These are phyloP conservation scores for Zaprionus inermis DNA, from an alignment of 1,140 invertebrate species.

Conservation along the genomic window DNA sequence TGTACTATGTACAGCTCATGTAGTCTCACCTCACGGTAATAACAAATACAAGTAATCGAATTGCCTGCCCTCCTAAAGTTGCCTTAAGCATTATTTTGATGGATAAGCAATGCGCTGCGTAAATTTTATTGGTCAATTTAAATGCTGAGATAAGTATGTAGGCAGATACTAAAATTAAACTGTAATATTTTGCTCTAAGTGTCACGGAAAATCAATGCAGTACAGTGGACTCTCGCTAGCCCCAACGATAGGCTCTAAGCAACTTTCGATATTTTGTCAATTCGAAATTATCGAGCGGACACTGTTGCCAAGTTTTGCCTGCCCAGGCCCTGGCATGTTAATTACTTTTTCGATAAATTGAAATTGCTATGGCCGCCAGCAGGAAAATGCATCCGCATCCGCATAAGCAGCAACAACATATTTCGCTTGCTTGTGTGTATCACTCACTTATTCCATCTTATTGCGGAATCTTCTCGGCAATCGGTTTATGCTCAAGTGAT, in stretches of 20 bases:
- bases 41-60: constrained; percentile 59
- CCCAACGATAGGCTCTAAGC: neutral
- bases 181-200: neutral
- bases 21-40: constrained; percentile 5
- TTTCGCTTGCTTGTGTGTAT: neutral
- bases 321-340: constrained; percentile 11
- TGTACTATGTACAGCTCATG: neutral
- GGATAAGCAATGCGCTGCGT: constrained; percentile 14
- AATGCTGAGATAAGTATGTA: neutral
- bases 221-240: neutral
- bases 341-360: constrained; percentile 43
- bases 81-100: constrained; percentile 28
- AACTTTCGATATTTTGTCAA: neutral
- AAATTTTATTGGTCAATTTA: constrained; percentile 5
- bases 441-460: constrained; percentile 23
- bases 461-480: constrained; percentile 45
- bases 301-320: neutral
- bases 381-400: constrained; percentile 32
- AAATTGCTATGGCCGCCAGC: constrained; percentile 37
- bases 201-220: no score
- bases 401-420: constrained; percentile 40
- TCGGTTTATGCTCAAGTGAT: constrained; percentile 67
- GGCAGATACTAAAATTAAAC: neutral
- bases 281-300: neutral
- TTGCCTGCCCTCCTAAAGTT: constrained; percentile 6